Base-by-base conservation (phyloP, 2,113 vertebrate species). In the Girardinichthys multiradiatus region DNA sequence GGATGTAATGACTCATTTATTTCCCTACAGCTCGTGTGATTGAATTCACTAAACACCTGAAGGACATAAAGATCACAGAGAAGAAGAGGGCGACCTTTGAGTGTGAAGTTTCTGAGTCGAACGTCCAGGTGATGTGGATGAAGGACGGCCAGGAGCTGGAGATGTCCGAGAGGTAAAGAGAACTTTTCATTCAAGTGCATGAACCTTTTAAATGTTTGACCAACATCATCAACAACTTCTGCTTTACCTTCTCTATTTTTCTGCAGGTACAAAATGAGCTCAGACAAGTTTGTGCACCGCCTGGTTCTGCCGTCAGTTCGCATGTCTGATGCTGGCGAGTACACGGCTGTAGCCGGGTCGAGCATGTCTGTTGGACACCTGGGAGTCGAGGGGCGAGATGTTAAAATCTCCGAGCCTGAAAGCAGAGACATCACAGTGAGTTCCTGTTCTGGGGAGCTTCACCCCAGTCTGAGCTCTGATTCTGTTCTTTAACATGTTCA, bases 21-120 rank as follows among this genome's bases (percentile, higher is more conserved):
- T 4, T 30, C 12, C 13, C 72, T 81, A 37, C 81, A 99, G 98
- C 97, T 71, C 97, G 97, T 54, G 96, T 98, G 63, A 96, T 99
- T 85, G 96, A 99, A 76, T 98, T 99, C 90, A 96, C 95, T 75
- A 99, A 98, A 82, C 95, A 96, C 26, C 96, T 99, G 82, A 97
- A 96, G 89, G 97, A 98, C 77, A 95, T 99, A 72, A 99, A 97
- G 80, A 93, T 98, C 85, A 96, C 97, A 0, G 98, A 99, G 91
- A 99, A 98, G 94, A 99, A 96, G 89, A 95, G 95, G 82, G 96
- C 97, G 1, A 94, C 95, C 11, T 99, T 99, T 92, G 97, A 99
- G 86, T 99, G 98, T 91, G 97, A 99, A 86, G 85, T 99, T 69
- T 98, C 96, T 68, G 97, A 99, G 78, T 95, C 96, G 2, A 97